Evolutionary conservation across 2,113 vertebrate species (phyloP).

Genomic region (Bungarus multicinctus): DNA sequence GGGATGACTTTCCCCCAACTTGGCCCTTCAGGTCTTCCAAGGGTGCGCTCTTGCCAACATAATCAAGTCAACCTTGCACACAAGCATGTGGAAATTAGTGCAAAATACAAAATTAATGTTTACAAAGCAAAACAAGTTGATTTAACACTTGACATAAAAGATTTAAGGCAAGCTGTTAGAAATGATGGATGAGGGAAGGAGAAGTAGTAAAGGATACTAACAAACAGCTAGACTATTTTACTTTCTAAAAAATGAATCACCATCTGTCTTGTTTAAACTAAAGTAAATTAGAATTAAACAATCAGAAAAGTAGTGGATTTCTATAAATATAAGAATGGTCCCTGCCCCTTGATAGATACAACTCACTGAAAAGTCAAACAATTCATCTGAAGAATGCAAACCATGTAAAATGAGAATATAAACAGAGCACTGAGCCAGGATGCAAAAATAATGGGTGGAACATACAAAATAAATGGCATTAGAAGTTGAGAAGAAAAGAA

Average conservation of each 20-base stretch:
- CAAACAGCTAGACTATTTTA: conserved; percentile 39
- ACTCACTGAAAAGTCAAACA: not conserved
- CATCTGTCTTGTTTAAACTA: not conserved
- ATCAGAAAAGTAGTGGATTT: conserved; percentile 18
- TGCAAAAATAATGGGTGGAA: conserved; percentile 34
- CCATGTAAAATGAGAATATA: conserved; percentile 34
- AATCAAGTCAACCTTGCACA: not conserved
- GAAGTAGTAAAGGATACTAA: conserved; percentile 28
- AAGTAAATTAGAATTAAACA: conserved; percentile 28
- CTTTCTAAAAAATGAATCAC: conserved; percentile 38
- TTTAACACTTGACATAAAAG: conserved; percentile 11
- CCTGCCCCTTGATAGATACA: not conserved
- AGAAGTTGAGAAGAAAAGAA: not conserved
- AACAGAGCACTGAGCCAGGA: conserved; percentile 14
- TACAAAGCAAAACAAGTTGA: not conserved
- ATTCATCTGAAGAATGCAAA: conserved; percentile 38
- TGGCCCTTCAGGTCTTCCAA: not conserved
- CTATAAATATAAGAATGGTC: conserved; percentile 25
- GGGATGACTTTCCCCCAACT: not conserved
- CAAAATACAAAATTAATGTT: not conserved
- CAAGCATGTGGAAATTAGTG: not conserved
- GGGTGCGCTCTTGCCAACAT: not conserved
- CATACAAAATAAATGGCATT: conserved; percentile 3
- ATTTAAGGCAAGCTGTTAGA: conserved; percentile 36
- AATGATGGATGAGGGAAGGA: conserved; percentile 13